phyloP scores from a whole-genome alignment of 1,140 invertebrate species.

The Thaumatotibia leucotreta region DNA sequence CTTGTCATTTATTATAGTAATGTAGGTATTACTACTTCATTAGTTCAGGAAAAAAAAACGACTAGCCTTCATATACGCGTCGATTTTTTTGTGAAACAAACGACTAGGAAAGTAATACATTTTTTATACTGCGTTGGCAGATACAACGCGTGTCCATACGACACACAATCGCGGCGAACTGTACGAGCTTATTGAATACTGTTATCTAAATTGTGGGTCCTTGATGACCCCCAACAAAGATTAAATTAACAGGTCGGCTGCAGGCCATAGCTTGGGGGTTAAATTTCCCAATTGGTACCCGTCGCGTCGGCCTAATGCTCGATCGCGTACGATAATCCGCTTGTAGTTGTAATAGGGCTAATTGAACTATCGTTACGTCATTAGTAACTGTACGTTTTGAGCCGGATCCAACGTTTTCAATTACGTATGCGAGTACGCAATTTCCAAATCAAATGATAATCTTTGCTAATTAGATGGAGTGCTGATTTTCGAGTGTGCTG shows the following conservation, averaged over 20 bases:
- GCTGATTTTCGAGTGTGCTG: neutral
- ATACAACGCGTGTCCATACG: too few relatives aligned
- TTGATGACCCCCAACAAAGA: constrained; percentile 54
- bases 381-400: constrained; percentile 25
- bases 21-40: too few relatives aligned
- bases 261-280: constrained; percentile 29
- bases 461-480: neutral
- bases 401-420: neutral
- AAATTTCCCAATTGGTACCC: constrained; percentile 44
- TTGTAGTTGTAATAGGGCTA: constrained; percentile 47
- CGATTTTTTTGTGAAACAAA: too few relatives aligned
- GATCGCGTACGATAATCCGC: constrained; percentile 44
- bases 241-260: constrained; percentile 58
- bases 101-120: too few relatives aligned
- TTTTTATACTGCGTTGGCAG: too few relatives aligned
- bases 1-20: too few relatives aligned
- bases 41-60: too few relatives aligned
- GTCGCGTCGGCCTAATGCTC: constrained; percentile 33
- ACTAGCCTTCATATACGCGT: too few relatives aligned
- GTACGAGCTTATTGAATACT: constrained; percentile 59
- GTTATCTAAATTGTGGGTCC: constrained; percentile 59
- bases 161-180: constrained; percentile 20
- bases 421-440: neutral
- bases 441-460: neutral
- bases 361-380: constrained; percentile 51